Percentiles rank a stretch among this genome's conserved stretches.
Evolutionary conservation across 2,888 invertebrate species (phyloP).

Genomic region (Diplazon laetatorius): DNA sequence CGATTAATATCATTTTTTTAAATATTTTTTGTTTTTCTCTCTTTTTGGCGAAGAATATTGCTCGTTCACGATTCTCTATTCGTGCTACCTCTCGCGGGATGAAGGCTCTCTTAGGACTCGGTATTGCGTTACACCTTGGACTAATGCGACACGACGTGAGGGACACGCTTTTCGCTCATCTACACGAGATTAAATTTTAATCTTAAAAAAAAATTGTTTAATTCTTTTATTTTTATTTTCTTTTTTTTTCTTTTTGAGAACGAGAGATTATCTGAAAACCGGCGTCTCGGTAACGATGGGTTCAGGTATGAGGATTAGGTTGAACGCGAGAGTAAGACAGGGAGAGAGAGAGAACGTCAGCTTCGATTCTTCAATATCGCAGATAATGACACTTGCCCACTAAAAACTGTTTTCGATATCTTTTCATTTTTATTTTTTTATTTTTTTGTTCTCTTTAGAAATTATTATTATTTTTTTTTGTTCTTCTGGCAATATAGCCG

Average conservation of each 20-base stretch:
- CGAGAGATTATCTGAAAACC: constrained; percentile 5
- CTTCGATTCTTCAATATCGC: constrained; percentile 50
- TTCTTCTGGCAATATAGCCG: neutral
- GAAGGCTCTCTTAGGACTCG: neutral
- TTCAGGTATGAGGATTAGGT: constrained; percentile 51
- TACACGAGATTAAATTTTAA: constrained; percentile 44
- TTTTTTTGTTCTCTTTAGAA: no score
- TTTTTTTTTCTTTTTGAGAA: constrained; percentile 30
- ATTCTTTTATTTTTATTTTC: no score
- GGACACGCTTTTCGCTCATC: constrained; percentile 58
- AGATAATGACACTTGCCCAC: constrained; percentile 22
- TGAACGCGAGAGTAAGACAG: no score
- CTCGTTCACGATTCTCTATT: neutral
- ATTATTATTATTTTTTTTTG: no score
- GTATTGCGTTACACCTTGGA: constrained; percentile 44
- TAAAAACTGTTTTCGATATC: constrained; percentile 8
- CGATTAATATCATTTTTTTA: constrained; percentile 23
- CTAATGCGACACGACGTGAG: constrained; percentile 50
- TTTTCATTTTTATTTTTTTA: constrained; percentile 1
- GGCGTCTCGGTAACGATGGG: constrained; percentile 4
- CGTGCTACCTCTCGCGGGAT: neutral
- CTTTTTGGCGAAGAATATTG: no score
- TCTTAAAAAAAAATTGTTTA: no score
- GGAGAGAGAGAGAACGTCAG: constrained; percentile 37
- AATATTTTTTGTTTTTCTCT: neutral